phyloP scores from a whole-genome alignment of 1,140 invertebrate genomes.

The Pogonomyrmex californicus region DNA sequence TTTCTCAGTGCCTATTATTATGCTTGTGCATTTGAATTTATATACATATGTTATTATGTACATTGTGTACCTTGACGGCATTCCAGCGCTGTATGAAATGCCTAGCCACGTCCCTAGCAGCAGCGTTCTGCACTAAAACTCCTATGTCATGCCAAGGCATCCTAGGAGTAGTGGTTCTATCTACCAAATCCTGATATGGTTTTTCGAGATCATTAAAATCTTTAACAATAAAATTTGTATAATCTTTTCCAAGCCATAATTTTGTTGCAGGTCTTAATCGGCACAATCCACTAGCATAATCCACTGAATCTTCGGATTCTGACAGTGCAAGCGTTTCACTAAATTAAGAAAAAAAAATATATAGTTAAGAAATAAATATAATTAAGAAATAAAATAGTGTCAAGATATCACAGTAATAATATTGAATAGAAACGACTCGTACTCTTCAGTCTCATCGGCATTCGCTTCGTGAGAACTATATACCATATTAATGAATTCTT shows the following conservation, averaged over 20 bases:
- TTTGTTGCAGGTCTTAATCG: slow-evolving; percentile 90
- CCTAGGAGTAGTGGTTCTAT: slow-evolving; percentile 94
- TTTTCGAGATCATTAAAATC: slow-evolving; percentile 97
- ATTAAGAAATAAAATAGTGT: background rate
- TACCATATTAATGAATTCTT: slow-evolving; percentile 90
- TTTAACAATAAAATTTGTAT: slow-evolving; percentile 99
- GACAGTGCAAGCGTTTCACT: slow-evolving; percentile 57
- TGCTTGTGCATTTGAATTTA: slow-evolving; percentile 24
- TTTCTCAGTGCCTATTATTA: slow-evolving; percentile 27
- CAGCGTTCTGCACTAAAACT: slow-evolving; percentile 93
- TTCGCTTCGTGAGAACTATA: slow-evolving; percentile 88
- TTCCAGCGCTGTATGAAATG: slow-evolving; percentile 99
- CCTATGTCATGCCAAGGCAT: slow-evolving; percentile 99
- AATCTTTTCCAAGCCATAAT: slow-evolving; percentile 99
- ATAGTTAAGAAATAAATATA: slow-evolving; percentile 9
- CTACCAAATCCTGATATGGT: slow-evolving; percentile 96
- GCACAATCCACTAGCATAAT: slow-evolving; percentile 46
- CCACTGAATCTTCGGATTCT: slow-evolving; percentile 71
- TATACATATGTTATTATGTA: slow-evolving; percentile 11
- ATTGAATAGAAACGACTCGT: slow-evolving; percentile 71
- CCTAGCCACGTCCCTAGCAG: slow-evolving; percentile 96
- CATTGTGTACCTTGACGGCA: slow-evolving; percentile 93
- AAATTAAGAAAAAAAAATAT: slow-evolving; percentile 41
- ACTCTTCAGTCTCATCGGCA: slow-evolving; percentile 86
- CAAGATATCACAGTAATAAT: background rate